Percentiles rank a stretch among this genome's conserved stretches.
These are phyloP conservation scores for Sitta carolinensis DNA, from an alignment of 2,797 vertebrate species.

Conservation along the genomic window DNA sequence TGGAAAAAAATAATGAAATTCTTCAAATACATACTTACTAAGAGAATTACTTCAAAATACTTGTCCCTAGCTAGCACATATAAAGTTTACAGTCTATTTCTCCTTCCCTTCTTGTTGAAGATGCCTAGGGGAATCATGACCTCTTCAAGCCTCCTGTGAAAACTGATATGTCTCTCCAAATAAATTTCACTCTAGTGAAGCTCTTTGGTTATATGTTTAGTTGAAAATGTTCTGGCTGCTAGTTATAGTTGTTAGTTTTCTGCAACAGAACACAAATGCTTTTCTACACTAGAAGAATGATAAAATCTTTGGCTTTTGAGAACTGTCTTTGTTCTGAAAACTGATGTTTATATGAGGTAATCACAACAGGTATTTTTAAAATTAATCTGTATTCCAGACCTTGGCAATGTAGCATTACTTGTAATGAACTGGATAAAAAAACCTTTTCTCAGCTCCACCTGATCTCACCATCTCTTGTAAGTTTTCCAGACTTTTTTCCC, in stretches of 20 bases:
- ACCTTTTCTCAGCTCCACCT: background rate
- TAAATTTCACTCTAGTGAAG: background rate
- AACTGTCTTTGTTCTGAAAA: background rate
- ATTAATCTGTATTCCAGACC: background rate
- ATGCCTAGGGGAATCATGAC: background rate
- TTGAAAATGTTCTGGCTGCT: background rate
- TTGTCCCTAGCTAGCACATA: background rate
- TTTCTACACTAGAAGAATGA: background rate
- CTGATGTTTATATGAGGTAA: background rate
- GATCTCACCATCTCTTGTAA: background rate
- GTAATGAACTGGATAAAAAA: background rate
- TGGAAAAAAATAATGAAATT: background rate
- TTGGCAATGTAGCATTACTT: background rate
- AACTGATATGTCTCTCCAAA: background rate
- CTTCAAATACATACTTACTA: background rate
- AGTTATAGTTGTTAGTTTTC: background rate
- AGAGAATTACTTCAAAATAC: background rate
- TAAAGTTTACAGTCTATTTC: background rate
- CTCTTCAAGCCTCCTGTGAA: background rate
- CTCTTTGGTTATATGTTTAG: background rate
- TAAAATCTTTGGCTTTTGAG: background rate
- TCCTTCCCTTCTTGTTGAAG: background rate
- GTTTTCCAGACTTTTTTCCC: background rate
- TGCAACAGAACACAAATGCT: accelerated
- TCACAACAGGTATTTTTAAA: background rate